Conservation (phyloP, 2,888 invertebrate genomes). For the Erebia ligea region DNA sequence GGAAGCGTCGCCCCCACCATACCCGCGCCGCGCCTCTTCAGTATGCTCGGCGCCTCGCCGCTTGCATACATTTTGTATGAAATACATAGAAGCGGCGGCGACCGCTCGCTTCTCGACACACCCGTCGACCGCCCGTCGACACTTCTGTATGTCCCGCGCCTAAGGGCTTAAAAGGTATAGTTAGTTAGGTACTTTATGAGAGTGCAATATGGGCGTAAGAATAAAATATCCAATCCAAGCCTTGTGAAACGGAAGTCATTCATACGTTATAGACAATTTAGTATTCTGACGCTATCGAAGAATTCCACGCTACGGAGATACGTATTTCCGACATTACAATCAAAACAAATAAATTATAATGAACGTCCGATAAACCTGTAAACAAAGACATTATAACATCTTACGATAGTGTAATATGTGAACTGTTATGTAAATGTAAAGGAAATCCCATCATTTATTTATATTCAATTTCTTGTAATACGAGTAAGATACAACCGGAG, state of each 20-base stretch:
- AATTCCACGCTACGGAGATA: not conserved
- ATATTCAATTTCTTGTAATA: conserved; percentile 32
- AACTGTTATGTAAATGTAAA: conserved; percentile 35
- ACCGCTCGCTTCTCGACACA: no score
- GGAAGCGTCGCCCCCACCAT: no score
- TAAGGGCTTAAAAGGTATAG: not conserved
- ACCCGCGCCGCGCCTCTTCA: no score
- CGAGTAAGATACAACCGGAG: conserved; percentile 24
- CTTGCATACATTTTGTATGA: no score
- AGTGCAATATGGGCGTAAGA: no score
- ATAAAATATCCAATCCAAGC: no score
- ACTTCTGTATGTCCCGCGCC: no score
- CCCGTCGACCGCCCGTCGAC: no score
- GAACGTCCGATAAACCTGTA: conserved; percentile 6
- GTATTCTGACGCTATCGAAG: not conserved
- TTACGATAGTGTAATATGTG: conserved; percentile 28
- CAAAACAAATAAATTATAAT: not conserved
- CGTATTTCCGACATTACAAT: not conserved
- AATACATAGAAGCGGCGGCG: no score
- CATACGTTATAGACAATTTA: not conserved
- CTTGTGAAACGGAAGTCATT: not conserved
- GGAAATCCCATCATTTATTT: conserved; percentile 36
- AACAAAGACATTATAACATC: conserved; percentile 11
- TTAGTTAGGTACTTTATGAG: not conserved
- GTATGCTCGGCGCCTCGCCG: no score